These are phyloP conservation scores for Phymanthus crucifer DNA, from an alignment of 92 coral and sea anemone species.

Conservation along the genomic window DNA sequence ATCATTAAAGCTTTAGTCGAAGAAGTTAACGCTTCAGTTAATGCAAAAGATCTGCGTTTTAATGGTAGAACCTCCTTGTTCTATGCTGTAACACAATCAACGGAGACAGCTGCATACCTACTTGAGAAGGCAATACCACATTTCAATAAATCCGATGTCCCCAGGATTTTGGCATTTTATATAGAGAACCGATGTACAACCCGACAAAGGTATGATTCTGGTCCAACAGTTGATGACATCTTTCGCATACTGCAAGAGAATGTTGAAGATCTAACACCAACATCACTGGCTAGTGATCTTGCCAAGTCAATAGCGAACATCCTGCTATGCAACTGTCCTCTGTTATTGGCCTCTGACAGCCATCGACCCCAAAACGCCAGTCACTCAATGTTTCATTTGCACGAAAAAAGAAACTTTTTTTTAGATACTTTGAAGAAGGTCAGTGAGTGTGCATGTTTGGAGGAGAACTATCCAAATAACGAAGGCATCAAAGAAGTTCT, in stretches of 20 bases:
- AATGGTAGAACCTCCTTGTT: slow-evolving; percentile 17
- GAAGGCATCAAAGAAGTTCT: not conserved
- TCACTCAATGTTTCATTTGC: no score
- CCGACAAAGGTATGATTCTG: no score
- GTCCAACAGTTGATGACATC: no score
- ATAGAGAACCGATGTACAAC: no score
- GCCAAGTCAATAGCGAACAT: no score
- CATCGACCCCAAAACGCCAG: not conserved
- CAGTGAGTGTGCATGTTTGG: not conserved
- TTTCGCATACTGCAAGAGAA: no score
- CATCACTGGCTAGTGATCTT: no score
- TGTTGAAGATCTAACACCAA: no score
- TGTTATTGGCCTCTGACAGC: not conserved
- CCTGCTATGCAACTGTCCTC: not conserved
- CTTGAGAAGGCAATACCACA: not conserved
- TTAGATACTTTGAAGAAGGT: not conserved
- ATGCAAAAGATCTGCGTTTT: no score
- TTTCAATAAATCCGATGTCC: not conserved
- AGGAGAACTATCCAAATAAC: not conserved
- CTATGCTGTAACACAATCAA: not conserved
- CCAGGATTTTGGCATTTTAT: no score
- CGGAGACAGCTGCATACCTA: not conserved
- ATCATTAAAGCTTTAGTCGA: not conserved
- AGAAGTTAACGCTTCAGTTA: no score
- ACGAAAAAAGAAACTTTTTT: no score